Conservation (phyloP, 2,113 vertebrate genomes). For the Oceanodroma tethys region DNA sequence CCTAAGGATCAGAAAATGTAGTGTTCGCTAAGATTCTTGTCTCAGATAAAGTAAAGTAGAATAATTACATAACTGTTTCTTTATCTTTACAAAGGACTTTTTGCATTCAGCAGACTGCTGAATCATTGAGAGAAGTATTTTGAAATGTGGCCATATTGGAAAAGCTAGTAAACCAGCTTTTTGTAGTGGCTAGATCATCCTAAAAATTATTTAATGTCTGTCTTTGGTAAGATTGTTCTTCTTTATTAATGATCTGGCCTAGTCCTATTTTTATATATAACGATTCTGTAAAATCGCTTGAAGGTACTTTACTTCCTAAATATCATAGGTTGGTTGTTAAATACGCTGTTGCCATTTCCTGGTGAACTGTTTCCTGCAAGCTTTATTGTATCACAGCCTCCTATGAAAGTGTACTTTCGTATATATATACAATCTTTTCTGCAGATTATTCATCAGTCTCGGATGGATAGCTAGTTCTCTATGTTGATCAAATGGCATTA, state of each 20-base stretch:
- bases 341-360: neutral
- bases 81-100: neutral
- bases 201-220: neutral
- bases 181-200: neutral
- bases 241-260: neutral
- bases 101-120: neutral
- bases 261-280: neutral
- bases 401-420: neutral
- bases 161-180: neutral
- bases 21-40: slow-evolving; percentile 17
- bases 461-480: neutral
- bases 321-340: neutral
- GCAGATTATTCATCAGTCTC: neutral
- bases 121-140: slow-evolving; percentile 9
- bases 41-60: neutral
- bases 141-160: neutral
- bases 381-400: neutral
- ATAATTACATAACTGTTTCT: slow-evolving; percentile 14
- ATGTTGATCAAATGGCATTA: neutral
- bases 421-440: neutral
- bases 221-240: neutral
- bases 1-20: slow-evolving; percentile 21
- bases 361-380: neutral
- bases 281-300: neutral
- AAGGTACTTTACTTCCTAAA: neutral